Conservation (phyloP, 2,113 vertebrate species). For the Phainopepla nitens region DNA sequence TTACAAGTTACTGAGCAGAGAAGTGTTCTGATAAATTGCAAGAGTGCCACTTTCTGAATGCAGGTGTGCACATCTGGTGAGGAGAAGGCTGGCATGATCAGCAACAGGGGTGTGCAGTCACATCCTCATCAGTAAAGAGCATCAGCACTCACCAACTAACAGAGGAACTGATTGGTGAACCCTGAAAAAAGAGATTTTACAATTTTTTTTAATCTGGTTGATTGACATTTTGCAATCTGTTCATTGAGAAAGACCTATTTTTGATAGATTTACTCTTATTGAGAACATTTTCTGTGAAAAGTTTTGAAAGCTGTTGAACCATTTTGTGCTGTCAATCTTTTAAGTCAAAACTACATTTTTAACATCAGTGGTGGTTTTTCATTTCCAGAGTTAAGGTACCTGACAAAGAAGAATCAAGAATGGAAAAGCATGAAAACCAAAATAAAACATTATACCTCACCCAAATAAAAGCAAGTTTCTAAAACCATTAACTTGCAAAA, state of each 20-base stretch:
- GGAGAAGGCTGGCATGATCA: fast-evolving
- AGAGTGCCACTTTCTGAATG: background rate
- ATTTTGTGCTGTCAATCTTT: background rate
- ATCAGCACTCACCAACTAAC: background rate
- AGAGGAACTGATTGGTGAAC: background rate
- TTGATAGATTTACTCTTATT: background rate
- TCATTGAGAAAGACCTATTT: background rate
- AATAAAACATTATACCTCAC: background rate
- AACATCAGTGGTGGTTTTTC: background rate
- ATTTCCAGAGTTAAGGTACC: background rate
- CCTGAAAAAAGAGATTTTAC: background rate
- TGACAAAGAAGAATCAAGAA: background rate
- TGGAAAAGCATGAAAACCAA: background rate
- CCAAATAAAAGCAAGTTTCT: background rate
- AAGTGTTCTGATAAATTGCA: background rate
- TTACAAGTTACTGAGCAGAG: fast-evolving
- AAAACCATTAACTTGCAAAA: background rate
- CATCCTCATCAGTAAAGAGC: fast-evolving
- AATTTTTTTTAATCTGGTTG: background rate
- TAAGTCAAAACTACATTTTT: background rate
- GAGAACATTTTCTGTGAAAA: background rate
- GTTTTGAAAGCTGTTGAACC: background rate
- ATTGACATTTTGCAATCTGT: background rate
- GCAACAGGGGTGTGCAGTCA: background rate
- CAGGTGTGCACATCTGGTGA: background rate